These are phyloP conservation scores for Bos indicus DNA, from an alignment of 2,113 vertebrate species.

Conservation along the genomic window DNA sequence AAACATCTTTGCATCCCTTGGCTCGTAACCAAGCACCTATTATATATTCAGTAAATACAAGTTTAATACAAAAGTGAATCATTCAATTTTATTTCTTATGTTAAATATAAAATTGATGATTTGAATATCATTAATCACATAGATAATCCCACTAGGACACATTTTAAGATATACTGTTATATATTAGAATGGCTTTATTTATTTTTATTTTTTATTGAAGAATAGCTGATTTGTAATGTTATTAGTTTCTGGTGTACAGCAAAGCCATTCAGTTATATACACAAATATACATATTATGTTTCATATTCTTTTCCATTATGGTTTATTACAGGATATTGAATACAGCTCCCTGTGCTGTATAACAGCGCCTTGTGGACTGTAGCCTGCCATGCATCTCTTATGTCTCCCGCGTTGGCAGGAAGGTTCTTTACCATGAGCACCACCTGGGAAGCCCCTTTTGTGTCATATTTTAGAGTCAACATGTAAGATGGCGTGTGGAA, in stretches of 20 bases:
- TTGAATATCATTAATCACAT: neutral
- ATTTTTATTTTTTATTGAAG: neutral
- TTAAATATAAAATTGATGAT: constrained; percentile 1
- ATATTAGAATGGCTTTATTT: neutral
- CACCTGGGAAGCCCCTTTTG: neutral
- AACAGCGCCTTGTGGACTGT: neutral
- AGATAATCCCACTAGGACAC: neutral
- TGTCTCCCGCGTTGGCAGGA: rapidly evolving
- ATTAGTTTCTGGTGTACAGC: neutral
- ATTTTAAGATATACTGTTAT: neutral
- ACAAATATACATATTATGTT: neutral
- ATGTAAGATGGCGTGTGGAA: neutral
- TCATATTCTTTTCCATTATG: neutral
- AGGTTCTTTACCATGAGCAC: neutral
- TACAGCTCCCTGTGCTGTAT: neutral
- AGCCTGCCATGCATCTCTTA: neutral
- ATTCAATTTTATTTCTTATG: neutral
- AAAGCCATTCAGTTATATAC: neutral
- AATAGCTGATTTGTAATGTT: neutral
- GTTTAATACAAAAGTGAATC: neutral
- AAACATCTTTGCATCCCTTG: neutral
- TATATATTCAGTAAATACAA: neutral
- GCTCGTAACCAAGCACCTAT: neutral
- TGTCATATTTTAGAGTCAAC: neutral
- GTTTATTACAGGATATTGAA: neutral